Evolutionary conservation across 2,888 invertebrate genomes (phyloP).

Genomic region (Arrhopalites spinosus): DNA sequence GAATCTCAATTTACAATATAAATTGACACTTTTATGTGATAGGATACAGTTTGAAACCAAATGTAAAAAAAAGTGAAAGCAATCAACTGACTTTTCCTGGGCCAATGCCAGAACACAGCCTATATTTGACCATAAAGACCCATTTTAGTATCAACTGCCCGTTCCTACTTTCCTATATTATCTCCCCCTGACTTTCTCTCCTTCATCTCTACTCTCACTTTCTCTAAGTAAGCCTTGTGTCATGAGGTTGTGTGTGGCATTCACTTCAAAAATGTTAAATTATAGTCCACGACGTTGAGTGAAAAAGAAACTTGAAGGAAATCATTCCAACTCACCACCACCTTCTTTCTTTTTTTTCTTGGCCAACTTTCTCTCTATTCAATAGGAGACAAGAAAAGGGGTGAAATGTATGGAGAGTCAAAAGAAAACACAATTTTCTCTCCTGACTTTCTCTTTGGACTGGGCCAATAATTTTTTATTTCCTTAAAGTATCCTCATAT

Average conservation of each 20-base stretch:
- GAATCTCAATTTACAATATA: conserved; percentile 39
- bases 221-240: neutral
- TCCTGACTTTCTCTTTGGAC: too few species aligned
- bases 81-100: neutral
- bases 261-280: conserved; percentile 5
- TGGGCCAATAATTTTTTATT: too few species aligned
- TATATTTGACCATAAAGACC: conserved; percentile 28
- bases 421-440: too few species aligned
- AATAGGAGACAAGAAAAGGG: too few species aligned
- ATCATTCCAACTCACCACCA: too few species aligned
- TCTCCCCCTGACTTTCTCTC: neutral
- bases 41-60: conserved; percentile 25
- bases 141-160: conserved; percentile 27
- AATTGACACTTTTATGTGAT: conserved; percentile 38
- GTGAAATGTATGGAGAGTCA: too few species aligned
- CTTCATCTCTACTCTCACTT: neutral
- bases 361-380: too few species aligned
- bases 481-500: too few species aligned
- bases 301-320: too few species aligned
- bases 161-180: neutral
- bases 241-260: neutral
- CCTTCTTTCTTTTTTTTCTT: too few species aligned
- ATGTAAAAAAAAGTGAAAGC: conserved; percentile 18
- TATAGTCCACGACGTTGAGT: neutral
- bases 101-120: conserved; percentile 25